These are phyloP conservation scores for Clostera curtula DNA, from an alignment of 2,888 invertebrate species.

Conservation along the genomic window DNA sequence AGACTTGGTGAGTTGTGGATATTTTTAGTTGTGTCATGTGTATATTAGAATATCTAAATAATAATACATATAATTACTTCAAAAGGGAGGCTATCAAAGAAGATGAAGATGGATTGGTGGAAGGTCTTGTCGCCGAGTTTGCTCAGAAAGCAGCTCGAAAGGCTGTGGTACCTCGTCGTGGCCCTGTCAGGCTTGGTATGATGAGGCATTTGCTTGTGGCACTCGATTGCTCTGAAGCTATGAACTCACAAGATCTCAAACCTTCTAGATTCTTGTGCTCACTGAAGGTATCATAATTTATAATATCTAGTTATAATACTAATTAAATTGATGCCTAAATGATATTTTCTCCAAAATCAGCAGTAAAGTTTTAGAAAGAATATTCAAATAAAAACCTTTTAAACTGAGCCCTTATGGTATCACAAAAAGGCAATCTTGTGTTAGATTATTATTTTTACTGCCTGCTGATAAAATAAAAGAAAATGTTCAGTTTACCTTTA, in stretches of 20 bases:
- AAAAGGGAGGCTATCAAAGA: slow-evolving; percentile 98
- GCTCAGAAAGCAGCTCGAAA: slow-evolving; percentile 92
- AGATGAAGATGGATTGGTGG: slow-evolving; percentile 94
- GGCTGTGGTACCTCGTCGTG: slow-evolving; percentile 80
- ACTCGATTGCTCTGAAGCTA: slow-evolving; percentile 94
- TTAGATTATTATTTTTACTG: no score
- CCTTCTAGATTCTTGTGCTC: slow-evolving; percentile 93
- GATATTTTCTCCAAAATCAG: no score
- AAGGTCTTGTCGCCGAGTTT: slow-evolving; percentile 92
- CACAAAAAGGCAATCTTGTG: no score
- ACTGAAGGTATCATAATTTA: slow-evolving; percentile 79
- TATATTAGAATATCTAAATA: no score
- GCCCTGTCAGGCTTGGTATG: slow-evolving; percentile 94
- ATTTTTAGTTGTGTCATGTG: no score
- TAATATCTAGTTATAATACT: background rate
- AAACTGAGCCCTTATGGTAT: no score
- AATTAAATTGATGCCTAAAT: no score
- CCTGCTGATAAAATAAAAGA: no score
- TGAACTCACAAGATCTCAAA: slow-evolving; percentile 96
- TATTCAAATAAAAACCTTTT: no score
- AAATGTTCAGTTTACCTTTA: no score
- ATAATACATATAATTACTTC: slow-evolving; percentile 11
- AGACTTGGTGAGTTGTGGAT: slow-evolving; percentile 86
- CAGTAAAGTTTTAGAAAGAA: no score
- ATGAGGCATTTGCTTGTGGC: slow-evolving; percentile 97